Base-by-base conservation (phyloP, 2,888 invertebrate species). In the Vesta saturnalis region DNA sequence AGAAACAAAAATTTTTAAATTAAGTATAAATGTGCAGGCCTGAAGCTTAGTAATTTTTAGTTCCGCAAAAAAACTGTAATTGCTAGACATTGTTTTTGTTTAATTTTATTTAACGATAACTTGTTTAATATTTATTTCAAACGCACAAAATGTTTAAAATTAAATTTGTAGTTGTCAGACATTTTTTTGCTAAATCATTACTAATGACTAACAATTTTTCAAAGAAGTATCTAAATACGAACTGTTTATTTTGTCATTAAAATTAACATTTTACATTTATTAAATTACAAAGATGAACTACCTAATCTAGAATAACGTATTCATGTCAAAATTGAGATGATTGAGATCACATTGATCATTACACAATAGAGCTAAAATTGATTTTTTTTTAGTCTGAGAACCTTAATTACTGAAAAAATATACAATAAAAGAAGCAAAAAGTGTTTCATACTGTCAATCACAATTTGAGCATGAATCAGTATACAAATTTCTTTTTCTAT, bases 281-380 rank as follows among this genome's bases (percentile, higher is more conserved):
- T 77, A 74, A 71, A 64, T 72, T 71, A 71, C 74, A 77, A 75
- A 76, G 78, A 79, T 75, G 76, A 73, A 74, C n/a, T n/a, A n/a
- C n/a, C 77, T 77, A 77, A n/a, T 39, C 77, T 77, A 77, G 19
- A 56, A 75, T 77, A 79, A 74, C 76, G 77, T 77, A 76, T 76
- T 78, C 77, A 79, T 77, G 77, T 77, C 75, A 76, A 77, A 77
- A 78, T 75, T 77, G 74, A 77, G 77, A 78, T 75, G 76, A 71
- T 74, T 80, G 80, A 81, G 81, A 81, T 81, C 81, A 79, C 77
- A 77, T 65, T 62, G 64, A 68, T 64, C 60, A 61, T 65, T 60
- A 70, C 74, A 74, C 66, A 71, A 71, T 49, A 56, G 59, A 60
- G 55, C 68, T 60, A 64, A 65, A 67, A 46, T 64, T 61, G 58